These are phyloP conservation scores for Zoanthus gigantus DNA, from an alignment of 92 coral and sea anemone genomes.

Conservation along the genomic window DNA sequence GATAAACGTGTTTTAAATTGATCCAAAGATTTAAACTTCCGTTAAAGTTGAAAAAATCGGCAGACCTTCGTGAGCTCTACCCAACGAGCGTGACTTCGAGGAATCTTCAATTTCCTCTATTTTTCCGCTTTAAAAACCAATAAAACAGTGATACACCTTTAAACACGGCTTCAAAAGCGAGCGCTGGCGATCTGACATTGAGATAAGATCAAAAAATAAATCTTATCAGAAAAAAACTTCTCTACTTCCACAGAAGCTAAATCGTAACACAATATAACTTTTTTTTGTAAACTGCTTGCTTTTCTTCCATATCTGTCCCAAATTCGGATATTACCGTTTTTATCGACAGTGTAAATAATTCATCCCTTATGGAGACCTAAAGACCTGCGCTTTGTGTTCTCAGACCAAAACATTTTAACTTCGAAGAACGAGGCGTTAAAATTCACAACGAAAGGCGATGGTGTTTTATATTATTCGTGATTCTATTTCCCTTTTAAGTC, in stretches of 20 bases:
- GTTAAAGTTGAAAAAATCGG: background rate
- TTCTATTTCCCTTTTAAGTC: slow-evolving; percentile 8
- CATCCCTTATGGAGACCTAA: background rate
- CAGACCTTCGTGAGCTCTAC: background rate
- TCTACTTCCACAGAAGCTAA: background rate
- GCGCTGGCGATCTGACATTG: background rate
- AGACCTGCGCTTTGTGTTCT: background rate
- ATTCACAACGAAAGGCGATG: background rate
- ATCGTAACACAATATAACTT: background rate
- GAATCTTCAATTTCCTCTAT: background rate
- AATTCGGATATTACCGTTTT: background rate
- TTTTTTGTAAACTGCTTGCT: background rate
- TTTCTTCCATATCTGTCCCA: slow-evolving; percentile 18
- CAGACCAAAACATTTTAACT: background rate
- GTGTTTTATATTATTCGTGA: slow-evolving; percentile 35
- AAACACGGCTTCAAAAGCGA: background rate
- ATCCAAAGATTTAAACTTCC: background rate
- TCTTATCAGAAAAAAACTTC: background rate
- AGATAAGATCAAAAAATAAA: background rate
- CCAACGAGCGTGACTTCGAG: background rate
- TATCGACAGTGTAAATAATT: background rate
- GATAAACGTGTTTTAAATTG: background rate
- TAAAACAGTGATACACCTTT: background rate
- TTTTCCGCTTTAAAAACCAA: background rate
- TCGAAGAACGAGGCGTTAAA: slow-evolving; percentile 4